Evolutionary conservation across 2,888 invertebrate species (phyloP), one percentile per base, ranked within the genome.

Genomic region (Tenthredo distinguenda): DNA sequence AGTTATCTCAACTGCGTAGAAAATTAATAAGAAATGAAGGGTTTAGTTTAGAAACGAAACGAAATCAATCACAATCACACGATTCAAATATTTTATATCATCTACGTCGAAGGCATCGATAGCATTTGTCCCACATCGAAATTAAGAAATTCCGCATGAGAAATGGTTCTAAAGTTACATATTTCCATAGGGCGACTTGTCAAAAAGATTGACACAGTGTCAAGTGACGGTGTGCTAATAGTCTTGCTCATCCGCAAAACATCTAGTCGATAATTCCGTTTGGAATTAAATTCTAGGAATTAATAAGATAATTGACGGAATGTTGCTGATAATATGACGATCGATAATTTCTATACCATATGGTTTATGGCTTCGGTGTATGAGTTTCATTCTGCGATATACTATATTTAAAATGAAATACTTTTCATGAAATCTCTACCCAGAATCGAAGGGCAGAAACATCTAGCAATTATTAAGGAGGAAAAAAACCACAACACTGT

Each of bases 161-260:
- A 55, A 55, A 55, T n/a, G 50, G 18, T 50, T 18, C 50, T 50
- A 50, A 50, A n/a, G 18, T 50, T 55, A 55, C 6, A 6, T 55
- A 55, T 34, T 34, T 37, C 62, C 37, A 37, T 26, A 58, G 62
- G 10, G 6, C 18, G n/a, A n/a, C 0, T 6, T 50, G 18, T 58
- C 34, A 37, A 21, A 15, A 50, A 62, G 26, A 58, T 81, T 21
- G n/a, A 62, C 40, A n/a, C 21, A 40, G 62, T 81, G 58, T 81
- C 62, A 62, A 62, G 26, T 81, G 62, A 50, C 62, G 62, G 4
- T 55, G 5, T 15, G 81, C 40, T 40, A 50, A 81, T 81, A 40
- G 62, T 62, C 21, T 34, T 37, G 21, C 81, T 31, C 81, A 81
- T 58, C 15, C 47, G 47, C 58, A 62, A 62, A 62, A 34, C 40